Conservation (phyloP, 2,113 vertebrate genomes). For the Rhinopithecus roxellana region DNA sequence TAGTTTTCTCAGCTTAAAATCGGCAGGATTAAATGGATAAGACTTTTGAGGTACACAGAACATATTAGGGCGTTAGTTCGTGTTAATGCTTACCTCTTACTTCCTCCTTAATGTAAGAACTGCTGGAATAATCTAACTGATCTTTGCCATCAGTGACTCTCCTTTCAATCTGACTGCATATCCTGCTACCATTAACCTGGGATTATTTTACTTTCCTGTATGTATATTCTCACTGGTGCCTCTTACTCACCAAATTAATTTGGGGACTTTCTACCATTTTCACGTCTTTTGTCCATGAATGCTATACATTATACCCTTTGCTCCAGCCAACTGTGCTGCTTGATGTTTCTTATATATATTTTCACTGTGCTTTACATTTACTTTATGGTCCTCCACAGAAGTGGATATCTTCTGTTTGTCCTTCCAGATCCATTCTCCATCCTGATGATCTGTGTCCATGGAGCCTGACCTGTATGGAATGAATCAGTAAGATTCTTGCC, state of each 20-base stretch:
- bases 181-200: neutral
- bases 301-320: neutral
- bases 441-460: accelerated
- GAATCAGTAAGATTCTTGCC: neutral
- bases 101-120: neutral
- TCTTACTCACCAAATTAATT: neutral
- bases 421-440: neutral
- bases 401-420: neutral
- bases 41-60: neutral
- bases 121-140: neutral
- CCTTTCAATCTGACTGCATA: neutral
- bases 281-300: neutral
- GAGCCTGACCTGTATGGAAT: neutral
- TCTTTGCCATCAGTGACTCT: neutral
- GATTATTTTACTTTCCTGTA: neutral
- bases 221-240: neutral
- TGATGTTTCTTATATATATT: neutral
- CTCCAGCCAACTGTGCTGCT: neutral
- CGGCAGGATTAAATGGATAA: neutral
- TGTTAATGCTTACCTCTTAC: neutral
- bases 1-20: neutral
- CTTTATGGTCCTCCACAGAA: neutral
- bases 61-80: neutral
- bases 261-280: neutral
- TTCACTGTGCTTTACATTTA: neutral